These are phyloP conservation scores for Drosophila ercepeae DNA, from an alignment of 1,140 invertebrate genomes.

Conservation along the genomic window DNA sequence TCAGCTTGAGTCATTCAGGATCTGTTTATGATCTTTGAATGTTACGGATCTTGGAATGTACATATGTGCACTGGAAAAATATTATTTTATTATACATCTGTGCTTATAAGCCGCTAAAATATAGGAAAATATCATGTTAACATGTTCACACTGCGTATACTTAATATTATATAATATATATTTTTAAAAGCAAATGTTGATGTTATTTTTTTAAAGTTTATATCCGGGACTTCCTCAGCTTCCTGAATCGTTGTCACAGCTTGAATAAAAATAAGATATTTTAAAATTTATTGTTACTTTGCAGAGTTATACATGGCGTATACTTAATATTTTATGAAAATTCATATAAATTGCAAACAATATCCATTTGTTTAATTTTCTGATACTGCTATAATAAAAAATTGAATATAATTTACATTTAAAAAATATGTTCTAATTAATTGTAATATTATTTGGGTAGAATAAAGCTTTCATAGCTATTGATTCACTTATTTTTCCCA, in stretches of 20 bases:
- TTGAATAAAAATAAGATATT: no score
- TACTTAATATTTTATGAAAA: neutral
- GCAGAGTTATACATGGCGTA: neutral
- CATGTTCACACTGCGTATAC: neutral
- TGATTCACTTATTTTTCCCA: neutral
- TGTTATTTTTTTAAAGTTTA: no score
- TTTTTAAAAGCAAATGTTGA: neutral
- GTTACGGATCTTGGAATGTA: neutral
- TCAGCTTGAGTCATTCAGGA: constrained; percentile 39
- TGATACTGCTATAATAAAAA: no score
- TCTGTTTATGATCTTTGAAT: constrained; percentile 7
- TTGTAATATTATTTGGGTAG: no score
- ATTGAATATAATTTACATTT: no score
- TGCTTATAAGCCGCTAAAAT: neutral
- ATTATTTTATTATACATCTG: neutral
- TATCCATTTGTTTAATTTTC: no score
- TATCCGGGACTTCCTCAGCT: no score
- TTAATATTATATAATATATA: no score
- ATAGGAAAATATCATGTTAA: neutral
- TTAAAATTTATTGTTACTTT: neutral
- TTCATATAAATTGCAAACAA: no score
- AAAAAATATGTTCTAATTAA: no score
- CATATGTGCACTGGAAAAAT: constrained; percentile 2
- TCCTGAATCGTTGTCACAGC: no score
- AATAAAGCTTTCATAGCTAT: neutral